A percentile compares a stretch with the other conserved stretches of the same genome.
Conservation (phyloP, 2,888 invertebrate genomes). For the Drosophila longiperda region DNA sequence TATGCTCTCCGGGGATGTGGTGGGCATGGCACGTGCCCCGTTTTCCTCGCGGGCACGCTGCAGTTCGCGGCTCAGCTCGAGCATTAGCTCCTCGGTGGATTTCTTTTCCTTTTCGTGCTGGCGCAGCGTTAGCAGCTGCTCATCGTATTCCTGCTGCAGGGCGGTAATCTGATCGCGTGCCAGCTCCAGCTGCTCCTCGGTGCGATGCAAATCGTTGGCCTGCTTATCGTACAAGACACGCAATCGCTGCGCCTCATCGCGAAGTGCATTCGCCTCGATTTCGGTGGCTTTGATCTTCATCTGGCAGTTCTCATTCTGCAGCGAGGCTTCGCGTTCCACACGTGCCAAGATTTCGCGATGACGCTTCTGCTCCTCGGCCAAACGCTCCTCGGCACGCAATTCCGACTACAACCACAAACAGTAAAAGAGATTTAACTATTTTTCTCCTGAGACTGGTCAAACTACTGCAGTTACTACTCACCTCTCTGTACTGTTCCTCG, state of each 20-base stretch:
- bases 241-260: slow-evolving; percentile 88
- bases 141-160: slow-evolving; percentile 86
- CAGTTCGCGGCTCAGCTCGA: slow-evolving; percentile 89
- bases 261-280: slow-evolving; percentile 88
- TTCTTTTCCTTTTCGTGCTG: slow-evolving; percentile 85
- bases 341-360: slow-evolving; percentile 93
- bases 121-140: slow-evolving; percentile 86
- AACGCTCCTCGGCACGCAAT: slow-evolving; percentile 89
- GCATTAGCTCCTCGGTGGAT: slow-evolving; percentile 87
- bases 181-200: slow-evolving; percentile 87
- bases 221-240: slow-evolving; percentile 88
- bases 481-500: slow-evolving; percentile 92
- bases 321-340: slow-evolving; percentile 92
- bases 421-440: background rate
- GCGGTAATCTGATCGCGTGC: slow-evolving; percentile 86
- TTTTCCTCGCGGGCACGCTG: slow-evolving; percentile 88
- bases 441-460: background rate
- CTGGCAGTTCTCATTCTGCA: slow-evolving; percentile 91
- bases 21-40: slow-evolving; percentile 87
- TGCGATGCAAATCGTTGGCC: slow-evolving; percentile 86
- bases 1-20: slow-evolving; percentile 89
- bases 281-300: slow-evolving; percentile 90
- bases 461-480: slow-evolving; percentile 55
- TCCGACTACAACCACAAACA: slow-evolving; percentile 87
- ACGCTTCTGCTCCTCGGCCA: slow-evolving; percentile 93